Evolutionary conservation across 2,888 invertebrate genomes (phyloP), one percentile per base, ranked within the genome.

Genomic region (Seira musarum): DNA sequence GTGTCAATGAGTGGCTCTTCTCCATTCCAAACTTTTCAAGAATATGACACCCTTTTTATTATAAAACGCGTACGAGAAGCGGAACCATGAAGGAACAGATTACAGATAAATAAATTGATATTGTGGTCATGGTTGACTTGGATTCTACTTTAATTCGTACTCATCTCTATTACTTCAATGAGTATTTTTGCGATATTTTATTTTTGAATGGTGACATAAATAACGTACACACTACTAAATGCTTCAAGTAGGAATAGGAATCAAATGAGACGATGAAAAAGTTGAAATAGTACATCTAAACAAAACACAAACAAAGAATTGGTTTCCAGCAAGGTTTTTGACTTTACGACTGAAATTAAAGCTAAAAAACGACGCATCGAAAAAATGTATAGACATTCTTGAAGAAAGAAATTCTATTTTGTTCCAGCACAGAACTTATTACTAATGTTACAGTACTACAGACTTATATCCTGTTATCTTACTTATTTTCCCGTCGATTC

Each of bases 261-360:
- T 60, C 30, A 8, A 60, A 60, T 24, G 46, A 65, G 64, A 61
- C 63, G 17, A 66, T 25, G 71, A n/a, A 21, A 21, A 19, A 60
- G 21, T 40, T 40, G 71, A 70, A 69, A 78, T 61, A 65, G 35
- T 19, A 35, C 46, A 46, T 70, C 67, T n/a, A 70, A 53, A 70
- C 22, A 77, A 68, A 53, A 73, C 73, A 80, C n/a, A n/a, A n/a
- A n/a, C n/a, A n/a, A n/a, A n/a, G n/a, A n/a, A n/a, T n/a, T 80
- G 69, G 65, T 74, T 74, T 46, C 66, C 65, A 64, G 35, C 61
- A 30, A 71, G 61, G 57, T 65, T 75, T 75, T 75, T 80, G 80
- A 80, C 80, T 80, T 80, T 80, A 80, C 75, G 80, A 80, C 75
- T 71, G 21, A 71, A 71, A 80, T 80, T 80, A 80, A 80, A 80